A percentile compares a stretch with the other conserved stretches of the same genome.
These are phyloP conservation scores for Drosophila paramelanica DNA, from an alignment of 2,888 invertebrate species.

Conservation along the genomic window DNA sequence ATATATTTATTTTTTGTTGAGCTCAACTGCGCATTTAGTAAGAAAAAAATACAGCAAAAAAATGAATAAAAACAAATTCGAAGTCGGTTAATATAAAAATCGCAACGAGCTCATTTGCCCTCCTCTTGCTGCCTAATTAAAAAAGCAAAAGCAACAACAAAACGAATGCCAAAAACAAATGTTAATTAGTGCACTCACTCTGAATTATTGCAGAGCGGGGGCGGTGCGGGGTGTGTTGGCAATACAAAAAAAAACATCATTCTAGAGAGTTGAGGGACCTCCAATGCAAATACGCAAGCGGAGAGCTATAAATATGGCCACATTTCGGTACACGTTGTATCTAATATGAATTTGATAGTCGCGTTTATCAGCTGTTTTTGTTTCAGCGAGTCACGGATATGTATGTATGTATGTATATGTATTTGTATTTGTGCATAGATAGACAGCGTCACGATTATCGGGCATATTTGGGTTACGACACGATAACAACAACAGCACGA, in stretches of 20 bases:
- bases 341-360: slow-evolving; percentile 18
- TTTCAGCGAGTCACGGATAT: slow-evolving; percentile 51
- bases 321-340: not conserved
- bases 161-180: slow-evolving; percentile 47
- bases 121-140: slow-evolving; percentile 35
- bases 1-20: slow-evolving; percentile 3
- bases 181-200: slow-evolving; percentile 71
- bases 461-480: slow-evolving; percentile 45
- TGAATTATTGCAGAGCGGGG: slow-evolving; percentile 39
- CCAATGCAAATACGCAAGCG: slow-evolving; percentile 19
- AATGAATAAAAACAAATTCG: slow-evolving; percentile 4
- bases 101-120: not conserved
- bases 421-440: not conserved
- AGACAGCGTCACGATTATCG: slow-evolving; percentile 39
- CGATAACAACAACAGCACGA: slow-evolving; percentile 30
- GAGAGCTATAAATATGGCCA: slow-evolving; percentile 10
- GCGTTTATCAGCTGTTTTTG: slow-evolving; percentile 57
- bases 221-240: slow-evolving; percentile 1
- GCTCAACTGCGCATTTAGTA: slow-evolving; percentile 65
- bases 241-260: slow-evolving; percentile 12
- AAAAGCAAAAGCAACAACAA: slow-evolving; percentile 34
- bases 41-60: slow-evolving; percentile 4
- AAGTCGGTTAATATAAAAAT: slow-evolving; percentile 43
- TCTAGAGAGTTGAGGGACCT: slow-evolving; percentile 40
- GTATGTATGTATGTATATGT: not conserved